Evolutionary conservation across 2,113 vertebrate species (phyloP).

Genomic region (Henicopernis longicauda): DNA sequence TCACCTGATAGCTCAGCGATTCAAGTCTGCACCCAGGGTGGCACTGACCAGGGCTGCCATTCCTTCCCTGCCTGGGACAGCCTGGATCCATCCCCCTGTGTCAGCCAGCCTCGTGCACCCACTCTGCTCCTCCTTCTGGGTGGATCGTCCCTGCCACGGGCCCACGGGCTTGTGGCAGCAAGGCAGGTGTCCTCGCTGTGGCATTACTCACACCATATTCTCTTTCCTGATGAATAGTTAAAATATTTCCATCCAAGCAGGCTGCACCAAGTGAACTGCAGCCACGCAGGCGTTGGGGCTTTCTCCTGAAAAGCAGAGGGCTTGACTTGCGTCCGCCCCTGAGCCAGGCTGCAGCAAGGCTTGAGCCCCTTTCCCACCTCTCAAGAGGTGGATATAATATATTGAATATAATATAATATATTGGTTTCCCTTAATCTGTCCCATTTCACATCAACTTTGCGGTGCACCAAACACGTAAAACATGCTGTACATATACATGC

Average conservation of each 20-base stretch:
- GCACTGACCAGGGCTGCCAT: not conserved
- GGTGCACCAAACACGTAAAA: not conserved
- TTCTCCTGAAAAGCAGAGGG: not conserved
- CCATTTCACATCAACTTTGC: not conserved
- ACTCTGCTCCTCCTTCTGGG: not conserved
- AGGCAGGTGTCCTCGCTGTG: accelerated
- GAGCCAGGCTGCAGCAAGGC: not conserved
- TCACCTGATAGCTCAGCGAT: accelerated
- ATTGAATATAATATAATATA: too few species aligned
- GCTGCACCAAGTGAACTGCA: not conserved
- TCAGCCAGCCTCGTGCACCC: not conserved
- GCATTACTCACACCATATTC: not conserved
- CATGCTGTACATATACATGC: not conserved
- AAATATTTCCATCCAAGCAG: not conserved
- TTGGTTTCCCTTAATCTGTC: not conserved
- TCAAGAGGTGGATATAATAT: not conserved
- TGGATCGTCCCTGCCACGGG: not conserved
- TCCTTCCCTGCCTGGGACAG: not conserved
- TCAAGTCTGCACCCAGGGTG: not conserved
- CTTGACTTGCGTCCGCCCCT: not conserved
- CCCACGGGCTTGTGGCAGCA: accelerated
- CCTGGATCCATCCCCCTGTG: not conserved
- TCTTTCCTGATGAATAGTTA: not conserved
- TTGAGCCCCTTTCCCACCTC: not conserved
- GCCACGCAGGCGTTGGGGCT: accelerated